These are phyloP conservation scores for Scortum barcoo DNA, from an alignment of 2,113 vertebrate species.

Conservation along the genomic window DNA sequence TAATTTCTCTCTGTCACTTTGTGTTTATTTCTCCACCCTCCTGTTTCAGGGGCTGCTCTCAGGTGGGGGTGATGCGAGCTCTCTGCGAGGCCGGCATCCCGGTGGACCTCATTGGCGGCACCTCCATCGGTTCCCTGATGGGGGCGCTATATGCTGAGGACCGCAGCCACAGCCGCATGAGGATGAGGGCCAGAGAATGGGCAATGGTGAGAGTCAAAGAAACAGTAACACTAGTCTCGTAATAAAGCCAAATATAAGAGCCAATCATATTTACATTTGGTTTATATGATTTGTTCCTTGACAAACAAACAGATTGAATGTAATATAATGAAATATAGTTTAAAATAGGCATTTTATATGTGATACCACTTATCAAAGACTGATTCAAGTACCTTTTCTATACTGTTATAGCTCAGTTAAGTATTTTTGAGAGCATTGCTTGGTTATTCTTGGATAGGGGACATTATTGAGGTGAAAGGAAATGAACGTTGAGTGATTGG, in stretches of 20 bases:
- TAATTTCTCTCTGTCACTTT: not conserved
- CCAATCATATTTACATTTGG: not conserved
- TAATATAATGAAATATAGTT: no score
- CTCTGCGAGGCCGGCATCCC: conserved; percentile 91
- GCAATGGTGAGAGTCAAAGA: conserved; percentile 88
- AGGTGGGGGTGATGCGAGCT: conserved; percentile 91
- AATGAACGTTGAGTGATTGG: not conserved
- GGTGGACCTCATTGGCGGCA: conserved; percentile 93
- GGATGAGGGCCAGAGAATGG: conserved; percentile 93
- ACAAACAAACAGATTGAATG: no score
- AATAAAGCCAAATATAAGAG: not conserved
- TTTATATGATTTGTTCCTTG: no score
- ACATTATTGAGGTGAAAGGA: not conserved
- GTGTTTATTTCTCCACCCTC: conserved; percentile 1
- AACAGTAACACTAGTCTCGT: not conserved
- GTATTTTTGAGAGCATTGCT: not conserved
- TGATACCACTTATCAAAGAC: not conserved
- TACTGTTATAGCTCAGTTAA: not conserved
- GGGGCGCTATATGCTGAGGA: conserved; percentile 94
- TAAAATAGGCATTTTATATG: not conserved
- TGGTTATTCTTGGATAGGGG: not conserved
- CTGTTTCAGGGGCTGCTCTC: conserved; percentile 91
- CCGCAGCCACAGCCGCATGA: conserved; percentile 89
- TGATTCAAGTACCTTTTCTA: not conserved
- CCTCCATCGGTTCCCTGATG: conserved; percentile 94